Base-by-base conservation (phyloP, 2,888 invertebrate species). In the Idaea biselata region DNA sequence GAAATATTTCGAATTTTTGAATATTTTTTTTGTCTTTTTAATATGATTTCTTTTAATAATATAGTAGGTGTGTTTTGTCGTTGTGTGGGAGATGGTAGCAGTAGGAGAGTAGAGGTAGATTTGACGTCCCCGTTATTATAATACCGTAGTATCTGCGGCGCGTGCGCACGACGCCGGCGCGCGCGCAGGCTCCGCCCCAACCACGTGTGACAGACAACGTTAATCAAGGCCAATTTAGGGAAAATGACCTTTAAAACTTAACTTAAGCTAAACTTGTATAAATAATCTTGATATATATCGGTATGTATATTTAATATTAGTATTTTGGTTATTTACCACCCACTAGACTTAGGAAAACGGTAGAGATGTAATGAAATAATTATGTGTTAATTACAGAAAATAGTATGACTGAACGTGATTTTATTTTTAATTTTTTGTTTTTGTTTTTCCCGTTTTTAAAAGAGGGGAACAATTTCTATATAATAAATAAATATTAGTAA, bases 261-360 rank as follows among this genome's bases (percentile, higher is more conserved):
- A 91, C 91, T 91, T 91, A 92, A 91, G 92, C 91, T 91, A 91
- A 73, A 89, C 89, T 91, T 91, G 91, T 92, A 91, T 91, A 91
- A 91, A 91, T 92, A 91, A 91, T 89, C 89, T 87, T 85, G 91
- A 91, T 91, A 91, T 91, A 90, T 92, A 90, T 90, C 85, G 86
- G 88, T 92, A 92, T 92, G 90, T 92, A 92, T 91, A 89, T 83
- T 91, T 91, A 92, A 91, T 91, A 86, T 92, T 92, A 92, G 91
- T 91, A 82, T 91, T 92, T 92, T 88, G 91, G 90, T 92, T 91
- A 89, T 89, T 90, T 89, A 91, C 88, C 90, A 89, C 89, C 88
- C 90, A 89, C 88, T 91, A 91, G 91, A 89, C 78, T 90, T 92
- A 92, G 92, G 92, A 84, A 89, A 88, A 88, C 77, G 86, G 84